phyloP scores from a whole-genome alignment of 2,888 invertebrate species.

The Caenorhabditis japonica region DNA sequence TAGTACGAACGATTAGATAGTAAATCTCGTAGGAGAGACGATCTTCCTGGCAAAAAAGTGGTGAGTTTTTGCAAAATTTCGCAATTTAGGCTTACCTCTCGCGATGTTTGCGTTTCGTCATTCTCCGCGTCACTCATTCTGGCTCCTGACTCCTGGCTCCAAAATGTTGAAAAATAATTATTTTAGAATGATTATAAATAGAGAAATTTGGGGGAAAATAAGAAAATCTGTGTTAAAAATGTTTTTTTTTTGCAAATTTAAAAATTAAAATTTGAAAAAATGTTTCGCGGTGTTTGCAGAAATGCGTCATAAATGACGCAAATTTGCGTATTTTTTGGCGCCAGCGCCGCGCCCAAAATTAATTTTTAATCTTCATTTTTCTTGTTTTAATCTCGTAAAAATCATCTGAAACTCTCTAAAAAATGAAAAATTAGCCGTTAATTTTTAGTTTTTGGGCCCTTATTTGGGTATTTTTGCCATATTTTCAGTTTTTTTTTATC shows the following conservation, averaged over 20 bases:
- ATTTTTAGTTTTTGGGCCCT: too few species aligned
- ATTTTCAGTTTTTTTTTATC: too few species aligned
- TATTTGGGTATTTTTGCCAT: too few species aligned
- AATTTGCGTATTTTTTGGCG: slow-evolving; percentile 2
- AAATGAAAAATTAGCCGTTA: too few species aligned
- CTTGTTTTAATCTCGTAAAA: too few species aligned
- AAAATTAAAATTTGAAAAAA: slow-evolving; percentile 5
- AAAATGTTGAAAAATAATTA: background rate
- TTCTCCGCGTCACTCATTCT: slow-evolving; percentile 23
- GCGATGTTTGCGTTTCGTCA: slow-evolving; percentile 15
- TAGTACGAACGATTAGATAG: slow-evolving; percentile 19
- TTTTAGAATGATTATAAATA: too few species aligned
- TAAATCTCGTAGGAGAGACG: slow-evolving; percentile 33
- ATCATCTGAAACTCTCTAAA: too few species aligned
- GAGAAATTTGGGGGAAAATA: background rate
- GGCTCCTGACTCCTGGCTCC: background rate
- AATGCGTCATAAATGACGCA: background rate
- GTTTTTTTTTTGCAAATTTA: background rate
- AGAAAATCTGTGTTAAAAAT: background rate
- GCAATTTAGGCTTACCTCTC: slow-evolving; percentile 35
- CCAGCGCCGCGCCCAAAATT: background rate
- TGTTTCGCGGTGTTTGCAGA: background rate
- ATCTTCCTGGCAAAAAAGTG: slow-evolving; percentile 22
- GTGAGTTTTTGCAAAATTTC: slow-evolving; percentile 8
- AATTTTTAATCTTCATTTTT: too few species aligned